Evolutionary conservation across 2,113 vertebrate genomes (phyloP).

Genomic region (Otis tarda): DNA sequence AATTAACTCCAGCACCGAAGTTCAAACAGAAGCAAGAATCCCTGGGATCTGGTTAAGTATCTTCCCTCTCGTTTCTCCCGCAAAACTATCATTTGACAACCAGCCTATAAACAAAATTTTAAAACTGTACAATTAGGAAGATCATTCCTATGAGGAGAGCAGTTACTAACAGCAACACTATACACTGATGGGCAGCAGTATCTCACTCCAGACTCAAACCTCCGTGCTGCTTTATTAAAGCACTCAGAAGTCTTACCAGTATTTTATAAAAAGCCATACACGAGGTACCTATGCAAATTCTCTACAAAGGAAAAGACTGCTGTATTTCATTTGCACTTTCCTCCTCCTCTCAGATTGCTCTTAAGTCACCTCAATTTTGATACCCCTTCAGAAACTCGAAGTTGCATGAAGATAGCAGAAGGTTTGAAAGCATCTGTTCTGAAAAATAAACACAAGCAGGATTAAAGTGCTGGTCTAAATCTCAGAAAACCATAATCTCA

Average conservation of each 20-base stretch:
- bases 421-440: background rate
- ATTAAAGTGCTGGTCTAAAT: background rate
- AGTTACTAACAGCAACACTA: background rate
- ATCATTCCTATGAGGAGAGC: background rate
- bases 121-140: background rate
- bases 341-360: background rate
- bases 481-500: background rate
- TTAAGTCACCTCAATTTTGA: background rate
- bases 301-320: background rate
- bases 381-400: background rate
- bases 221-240: background rate
- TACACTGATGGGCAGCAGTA: background rate
- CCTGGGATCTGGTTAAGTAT: background rate
- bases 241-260: background rate
- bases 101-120: background rate
- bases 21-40: background rate
- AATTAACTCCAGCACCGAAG: background rate
- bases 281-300: background rate
- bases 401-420: background rate
- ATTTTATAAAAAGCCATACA: background rate
- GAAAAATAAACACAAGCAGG: background rate
- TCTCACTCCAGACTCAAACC: background rate
- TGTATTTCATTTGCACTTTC: background rate
- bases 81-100: background rate
- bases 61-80: background rate